Base-by-base conservation (phyloP, 2,797 vertebrate genomes). In the Intellagama lesueurii region DNA sequence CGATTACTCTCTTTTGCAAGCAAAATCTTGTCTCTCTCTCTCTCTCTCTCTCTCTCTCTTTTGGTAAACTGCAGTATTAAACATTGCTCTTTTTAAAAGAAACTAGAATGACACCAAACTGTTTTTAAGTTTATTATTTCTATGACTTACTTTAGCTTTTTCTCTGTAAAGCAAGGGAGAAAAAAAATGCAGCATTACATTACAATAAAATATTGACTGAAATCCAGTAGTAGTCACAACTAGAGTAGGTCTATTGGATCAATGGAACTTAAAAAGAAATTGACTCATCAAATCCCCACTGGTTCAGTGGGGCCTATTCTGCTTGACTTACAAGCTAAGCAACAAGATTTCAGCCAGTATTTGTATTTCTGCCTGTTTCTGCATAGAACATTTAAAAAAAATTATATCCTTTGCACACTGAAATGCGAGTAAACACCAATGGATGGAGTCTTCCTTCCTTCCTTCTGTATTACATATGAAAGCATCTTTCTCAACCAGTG, bases 191-290 rank as follows among this genome's bases (percentile, higher is more conserved):
- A 89, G 88, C 84, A 88, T 83, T 0, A 7, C 47, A 81, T 93
- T 90, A 89, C 88, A 92, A 86, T 76, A 90, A 7, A 89, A 72
- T 83, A 90, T 86, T 90, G 93, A 90, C 91, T 89, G 77, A 90
- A 93, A 95, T 11, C 60, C 60, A 64, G 60, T 4, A 64, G 5
- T 64, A 64, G 16, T 64, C 60, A 64, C 60, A 64, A 64, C 60
- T 19, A 64, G 60, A 64, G 60, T 64, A 64, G 60, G 19, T 64
- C 19, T 22, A 64, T 64, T 64, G 5, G 60, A 64, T 64, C 60
- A 17, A 64, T 17, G 60, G 60, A 64, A 64, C 60, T 22, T 64
- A 22, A 17, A 17, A 22, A 64, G 16, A 14, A 22, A 64, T 64
- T 17, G 19, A 5, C 60, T 19, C 60, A 19, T 14, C 16, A 64